Evolutionary conservation across 1,140 invertebrate species (phyloP).

Genomic region (Plodia interpunctella): DNA sequence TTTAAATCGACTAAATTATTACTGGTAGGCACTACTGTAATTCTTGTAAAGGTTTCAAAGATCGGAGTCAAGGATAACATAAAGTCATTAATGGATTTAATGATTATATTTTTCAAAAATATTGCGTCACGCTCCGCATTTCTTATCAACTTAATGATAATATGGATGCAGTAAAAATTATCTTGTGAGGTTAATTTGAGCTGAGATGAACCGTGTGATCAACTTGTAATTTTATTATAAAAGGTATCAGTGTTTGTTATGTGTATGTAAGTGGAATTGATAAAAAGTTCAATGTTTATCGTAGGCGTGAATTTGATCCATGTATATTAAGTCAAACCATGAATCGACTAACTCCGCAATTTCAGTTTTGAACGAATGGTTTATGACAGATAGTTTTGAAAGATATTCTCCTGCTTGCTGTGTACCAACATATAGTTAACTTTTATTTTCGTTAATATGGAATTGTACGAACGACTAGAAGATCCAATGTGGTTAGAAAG

Average conservation of each 20-base stretch:
- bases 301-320: too few species aligned
- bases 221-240: not conserved
- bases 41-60: not conserved
- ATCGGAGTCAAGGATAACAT: not conserved
- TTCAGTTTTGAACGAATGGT: too few species aligned
- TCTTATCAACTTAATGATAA: not conserved
- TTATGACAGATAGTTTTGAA: too few species aligned
- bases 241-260: not conserved
- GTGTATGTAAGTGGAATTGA: not conserved
- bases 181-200: not conserved
- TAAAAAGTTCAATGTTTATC: too few species aligned
- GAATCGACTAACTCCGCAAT: too few species aligned
- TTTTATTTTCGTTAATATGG: too few species aligned
- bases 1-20: not conserved
- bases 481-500: too few species aligned
- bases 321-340: too few species aligned
- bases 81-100: not conserved
- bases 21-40: not conserved
- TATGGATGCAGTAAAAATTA: conserved; percentile 6
- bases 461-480: too few species aligned
- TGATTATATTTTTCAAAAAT: not conserved
- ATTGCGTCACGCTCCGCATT: not conserved
- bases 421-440: too few species aligned
- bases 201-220: not conserved
- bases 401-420: too few species aligned